Percentiles rank a stretch among this genome's conserved stretches.
These are phyloP conservation scores for Lytechinus variegatus DNA, from an alignment of 35 echinoderm and acorn worm species.

Conservation along the genomic window DNA sequence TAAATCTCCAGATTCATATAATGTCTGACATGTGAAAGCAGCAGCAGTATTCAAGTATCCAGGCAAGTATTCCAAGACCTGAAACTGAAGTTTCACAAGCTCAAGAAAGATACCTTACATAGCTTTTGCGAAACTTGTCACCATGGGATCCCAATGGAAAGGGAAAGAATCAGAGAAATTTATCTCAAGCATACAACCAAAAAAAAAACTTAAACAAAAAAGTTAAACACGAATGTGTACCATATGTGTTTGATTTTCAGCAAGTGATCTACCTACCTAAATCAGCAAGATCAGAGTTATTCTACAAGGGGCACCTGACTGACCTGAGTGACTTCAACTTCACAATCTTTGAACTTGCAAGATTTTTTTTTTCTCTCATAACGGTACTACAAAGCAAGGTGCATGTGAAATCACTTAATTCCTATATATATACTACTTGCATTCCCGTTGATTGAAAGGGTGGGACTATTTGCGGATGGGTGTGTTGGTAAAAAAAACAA, in stretches of 20 bases:
- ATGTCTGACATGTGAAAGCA: slow-evolving; percentile 60
- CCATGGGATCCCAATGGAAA: slow-evolving; percentile 30
- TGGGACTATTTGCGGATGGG: slow-evolving; percentile 69
- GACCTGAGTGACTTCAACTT: slow-evolving; percentile 83
- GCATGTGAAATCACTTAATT: slow-evolving; percentile 67
- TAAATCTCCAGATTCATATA: slow-evolving; percentile 45
- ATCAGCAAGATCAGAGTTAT: slow-evolving; percentile 60
- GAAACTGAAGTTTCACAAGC: slow-evolving; percentile 67
- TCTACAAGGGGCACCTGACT: slow-evolving; percentile 70
- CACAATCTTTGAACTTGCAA: slow-evolving; percentile 71
- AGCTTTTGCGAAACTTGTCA: slow-evolving; percentile 67
- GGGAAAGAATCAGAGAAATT: neutral
- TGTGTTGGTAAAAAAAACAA: slow-evolving; percentile 83
- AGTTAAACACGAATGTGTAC: neutral
- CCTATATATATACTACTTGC: slow-evolving; percentile 45
- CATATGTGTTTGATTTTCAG: slow-evolving; percentile 62
- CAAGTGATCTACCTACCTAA: slow-evolving; percentile 80
- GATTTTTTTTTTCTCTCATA: slow-evolving; percentile 61
- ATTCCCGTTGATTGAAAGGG: slow-evolving; percentile 46
- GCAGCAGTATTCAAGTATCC: neutral
- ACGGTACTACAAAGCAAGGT: slow-evolving; percentile 51
- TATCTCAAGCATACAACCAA: neutral
- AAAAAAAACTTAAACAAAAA: slow-evolving; percentile 28
- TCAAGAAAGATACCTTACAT: slow-evolving; percentile 67
- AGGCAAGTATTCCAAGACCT: slow-evolving; percentile 40